These are phyloP conservation scores for Tetheella fluctuosa DNA, from an alignment of 2,888 invertebrate species.

Conservation along the genomic window DNA sequence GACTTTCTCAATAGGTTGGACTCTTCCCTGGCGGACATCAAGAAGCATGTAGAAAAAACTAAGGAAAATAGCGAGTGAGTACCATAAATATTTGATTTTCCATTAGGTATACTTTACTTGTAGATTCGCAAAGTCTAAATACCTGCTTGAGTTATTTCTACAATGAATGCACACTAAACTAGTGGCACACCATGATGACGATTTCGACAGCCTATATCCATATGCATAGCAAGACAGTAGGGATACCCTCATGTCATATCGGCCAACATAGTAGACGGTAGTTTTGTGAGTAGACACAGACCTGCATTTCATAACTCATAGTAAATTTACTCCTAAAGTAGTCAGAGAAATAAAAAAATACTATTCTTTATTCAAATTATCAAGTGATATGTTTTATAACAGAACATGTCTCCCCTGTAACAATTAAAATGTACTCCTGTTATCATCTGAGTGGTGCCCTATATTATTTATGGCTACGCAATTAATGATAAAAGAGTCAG, in stretches of 20 bases:
- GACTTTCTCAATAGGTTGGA: conserved; percentile 93
- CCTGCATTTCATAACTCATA: background rate
- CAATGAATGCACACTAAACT: background rate
- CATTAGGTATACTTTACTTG: background rate
- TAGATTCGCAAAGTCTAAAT: background rate
- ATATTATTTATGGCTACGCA: conserved; percentile 9
- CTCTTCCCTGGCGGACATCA: conserved; percentile 92
- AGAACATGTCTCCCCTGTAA: background rate
- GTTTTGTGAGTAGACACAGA: too few species aligned
- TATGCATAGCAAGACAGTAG: too few species aligned
- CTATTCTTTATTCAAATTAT: background rate
- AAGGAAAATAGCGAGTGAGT: conserved; percentile 93
- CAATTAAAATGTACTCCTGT: background rate
- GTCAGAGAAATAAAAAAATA: too few species aligned
- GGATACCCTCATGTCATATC: too few species aligned
- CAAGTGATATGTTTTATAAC: background rate
- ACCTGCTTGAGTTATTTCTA: background rate
- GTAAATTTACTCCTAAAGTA: background rate
- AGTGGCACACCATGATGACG: too few species aligned
- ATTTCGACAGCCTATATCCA: too few species aligned
- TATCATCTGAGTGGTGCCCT: background rate
- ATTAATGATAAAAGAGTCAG: conserved; percentile 30
- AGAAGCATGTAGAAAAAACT: conserved; percentile 91
- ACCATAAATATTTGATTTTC: conserved; percentile 22
- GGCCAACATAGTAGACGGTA: too few species aligned